Percentiles rank a stretch among this genome's conserved stretches.
These are phyloP conservation scores for Tiliacea aurago DNA, from an alignment of 2,888 invertebrate genomes.

Conservation along the genomic window DNA sequence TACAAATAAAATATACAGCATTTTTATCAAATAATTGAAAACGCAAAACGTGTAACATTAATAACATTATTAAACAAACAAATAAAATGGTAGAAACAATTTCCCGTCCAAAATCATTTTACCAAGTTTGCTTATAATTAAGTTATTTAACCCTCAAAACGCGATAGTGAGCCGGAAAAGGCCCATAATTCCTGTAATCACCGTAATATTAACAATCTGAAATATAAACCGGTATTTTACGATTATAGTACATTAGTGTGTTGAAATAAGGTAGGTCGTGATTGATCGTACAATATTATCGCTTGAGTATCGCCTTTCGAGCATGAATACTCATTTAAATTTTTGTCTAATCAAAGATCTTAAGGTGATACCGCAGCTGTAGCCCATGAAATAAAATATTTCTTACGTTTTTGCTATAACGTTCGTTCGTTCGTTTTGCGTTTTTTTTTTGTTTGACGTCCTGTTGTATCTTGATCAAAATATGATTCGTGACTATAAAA, in stretches of 20 bases:
- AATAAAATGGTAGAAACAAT: not conserved
- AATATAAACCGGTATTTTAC: constrained; percentile 41
- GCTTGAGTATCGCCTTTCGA: too few relatives aligned
- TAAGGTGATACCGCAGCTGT: too few relatives aligned
- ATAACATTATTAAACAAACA: not conserved
- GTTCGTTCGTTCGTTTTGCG: too few relatives aligned
- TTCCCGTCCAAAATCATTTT: not conserved
- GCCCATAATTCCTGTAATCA: constrained; percentile 49
- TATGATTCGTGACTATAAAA: too few relatives aligned
- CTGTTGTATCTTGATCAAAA: too few relatives aligned
- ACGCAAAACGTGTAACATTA: not conserved
- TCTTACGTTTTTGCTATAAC: too few relatives aligned
- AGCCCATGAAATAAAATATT: too few relatives aligned
- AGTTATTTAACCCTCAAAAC: constrained; percentile 45
- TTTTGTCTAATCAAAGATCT: not conserved
- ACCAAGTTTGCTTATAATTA: constrained; percentile 30
- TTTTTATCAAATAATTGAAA: not conserved
- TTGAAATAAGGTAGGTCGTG: constrained; percentile 2
- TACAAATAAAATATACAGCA: not conserved
- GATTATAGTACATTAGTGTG: constrained; percentile 4
- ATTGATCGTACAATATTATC: not conserved
- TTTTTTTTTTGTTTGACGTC: too few relatives aligned
- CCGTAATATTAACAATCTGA: constrained; percentile 37
- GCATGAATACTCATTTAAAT: not conserved
- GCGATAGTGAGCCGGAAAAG: constrained; percentile 50